Conservation (phyloP, 2,888 invertebrate genomes). For the Drosophila ezoana region DNA sequence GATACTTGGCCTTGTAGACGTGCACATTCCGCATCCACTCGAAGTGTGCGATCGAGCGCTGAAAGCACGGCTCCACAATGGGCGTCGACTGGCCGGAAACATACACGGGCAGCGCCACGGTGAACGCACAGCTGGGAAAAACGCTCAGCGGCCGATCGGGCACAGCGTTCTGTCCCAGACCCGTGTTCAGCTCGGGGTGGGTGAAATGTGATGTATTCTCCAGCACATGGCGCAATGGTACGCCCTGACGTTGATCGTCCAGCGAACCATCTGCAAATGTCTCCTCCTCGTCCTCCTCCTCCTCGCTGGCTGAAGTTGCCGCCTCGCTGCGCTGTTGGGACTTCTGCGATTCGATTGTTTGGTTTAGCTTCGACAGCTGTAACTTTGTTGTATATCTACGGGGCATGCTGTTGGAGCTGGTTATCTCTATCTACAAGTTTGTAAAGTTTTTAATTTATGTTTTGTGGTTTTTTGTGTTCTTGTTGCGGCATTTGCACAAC, state of each 20-base stretch:
- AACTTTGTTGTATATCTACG: conserved; percentile 12
- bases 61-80: conserved; percentile 47
- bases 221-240: conserved; percentile 13
- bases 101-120: conserved; percentile 52
- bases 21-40: conserved; percentile 39
- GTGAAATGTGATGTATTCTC: conserved; percentile 43
- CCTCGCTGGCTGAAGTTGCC: neutral
- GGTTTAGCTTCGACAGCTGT: conserved; percentile 7
- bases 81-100: conserved; percentile 47
- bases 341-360: conserved; percentile 3
- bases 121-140: conserved; percentile 49
- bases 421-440: neutral
- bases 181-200: conserved; percentile 39
- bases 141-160: neutral
- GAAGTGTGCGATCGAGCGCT: conserved; percentile 27
- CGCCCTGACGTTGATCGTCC: neutral
- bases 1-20: conserved; percentile 13
- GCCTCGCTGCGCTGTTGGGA: neutral
- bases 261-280: neutral
- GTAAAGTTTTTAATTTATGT: neutral
- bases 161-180: conserved; percentile 21
- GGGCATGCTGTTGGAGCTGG: conserved; percentile 10
- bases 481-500: neutral
- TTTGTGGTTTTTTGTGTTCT: conserved; percentile 10
- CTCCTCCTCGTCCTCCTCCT: neutral